Conservation (phyloP, 1,140 invertebrate species). For the Apis florea region DNA sequence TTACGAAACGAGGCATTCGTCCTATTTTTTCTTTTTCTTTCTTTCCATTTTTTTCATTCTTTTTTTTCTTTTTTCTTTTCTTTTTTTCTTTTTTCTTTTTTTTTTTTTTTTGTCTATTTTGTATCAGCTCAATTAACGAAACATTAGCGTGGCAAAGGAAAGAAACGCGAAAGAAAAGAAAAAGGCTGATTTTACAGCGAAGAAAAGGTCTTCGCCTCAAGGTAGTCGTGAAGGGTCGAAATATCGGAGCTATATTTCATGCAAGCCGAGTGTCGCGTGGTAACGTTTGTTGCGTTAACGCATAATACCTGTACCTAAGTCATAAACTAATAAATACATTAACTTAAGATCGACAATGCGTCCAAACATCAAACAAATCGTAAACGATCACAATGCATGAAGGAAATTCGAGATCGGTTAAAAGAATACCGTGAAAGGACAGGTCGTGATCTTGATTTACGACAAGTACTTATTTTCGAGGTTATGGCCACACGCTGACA, state of each 20-base stretch:
- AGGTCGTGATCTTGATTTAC: constrained; percentile 59
- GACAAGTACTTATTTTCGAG: constrained; percentile 32
- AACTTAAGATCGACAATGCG: constrained; percentile 63
- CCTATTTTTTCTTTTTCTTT: background rate
- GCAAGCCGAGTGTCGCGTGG: constrained; percentile 64
- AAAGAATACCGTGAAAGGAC: constrained; percentile 26
- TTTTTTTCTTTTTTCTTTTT: no score
- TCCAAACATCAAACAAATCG: constrained; percentile 72
- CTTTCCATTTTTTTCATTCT: no score
- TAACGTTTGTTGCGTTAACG: constrained; percentile 57
- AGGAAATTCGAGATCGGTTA: constrained; percentile 22
- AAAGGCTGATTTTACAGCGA: background rate
- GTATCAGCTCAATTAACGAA: background rate
- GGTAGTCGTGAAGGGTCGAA: background rate
- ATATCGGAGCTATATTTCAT: constrained; percentile 36
- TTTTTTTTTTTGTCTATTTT: no score
- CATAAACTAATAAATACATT: constrained; percentile 72
- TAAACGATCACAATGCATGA: constrained; percentile 69
- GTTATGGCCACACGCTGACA: constrained; percentile 68
- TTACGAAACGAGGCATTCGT: background rate
- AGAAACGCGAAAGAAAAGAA: background rate
- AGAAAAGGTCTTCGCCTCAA: background rate
- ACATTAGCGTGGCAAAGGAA: no score
- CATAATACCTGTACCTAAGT: background rate
- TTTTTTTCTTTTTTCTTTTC: no score